Conservation (phyloP, 2,797 vertebrate genomes). For the Sylvia borin region DNA sequence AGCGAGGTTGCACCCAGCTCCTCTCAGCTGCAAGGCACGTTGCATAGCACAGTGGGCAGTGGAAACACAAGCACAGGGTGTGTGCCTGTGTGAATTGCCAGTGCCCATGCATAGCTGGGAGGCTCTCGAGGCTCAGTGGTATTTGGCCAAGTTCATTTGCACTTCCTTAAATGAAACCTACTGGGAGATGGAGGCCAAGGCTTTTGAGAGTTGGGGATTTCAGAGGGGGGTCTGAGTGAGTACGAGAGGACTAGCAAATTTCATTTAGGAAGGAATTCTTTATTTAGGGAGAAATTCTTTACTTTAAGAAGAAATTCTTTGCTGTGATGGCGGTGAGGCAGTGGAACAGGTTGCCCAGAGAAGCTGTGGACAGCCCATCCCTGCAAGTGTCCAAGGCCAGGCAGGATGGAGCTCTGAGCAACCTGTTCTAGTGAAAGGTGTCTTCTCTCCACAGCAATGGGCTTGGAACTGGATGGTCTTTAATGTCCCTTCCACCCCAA, state of each 20-base stretch:
- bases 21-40: neutral
- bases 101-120: slow-evolving; percentile 17
- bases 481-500: neutral
- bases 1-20: neutral
- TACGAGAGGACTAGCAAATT: neutral
- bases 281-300: neutral
- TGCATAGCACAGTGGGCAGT: neutral
- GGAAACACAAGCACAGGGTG: slow-evolving; percentile 37
- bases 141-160: neutral
- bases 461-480: neutral
- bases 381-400: neutral
- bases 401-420: neutral
- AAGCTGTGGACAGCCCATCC: neutral
- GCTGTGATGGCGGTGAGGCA: neutral
- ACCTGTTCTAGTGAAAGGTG: neutral
- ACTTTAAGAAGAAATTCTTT: neutral
- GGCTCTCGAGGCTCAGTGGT: neutral
- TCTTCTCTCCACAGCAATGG: neutral
- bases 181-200: neutral
- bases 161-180: neutral
- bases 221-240: fast-evolving
- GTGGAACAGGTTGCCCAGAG: neutral
- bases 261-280: neutral
- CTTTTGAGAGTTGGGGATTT: neutral
- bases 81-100: neutral